Base-by-base conservation (phyloP, 2,888 invertebrate species). In the Tortricodes alternella region DNA sequence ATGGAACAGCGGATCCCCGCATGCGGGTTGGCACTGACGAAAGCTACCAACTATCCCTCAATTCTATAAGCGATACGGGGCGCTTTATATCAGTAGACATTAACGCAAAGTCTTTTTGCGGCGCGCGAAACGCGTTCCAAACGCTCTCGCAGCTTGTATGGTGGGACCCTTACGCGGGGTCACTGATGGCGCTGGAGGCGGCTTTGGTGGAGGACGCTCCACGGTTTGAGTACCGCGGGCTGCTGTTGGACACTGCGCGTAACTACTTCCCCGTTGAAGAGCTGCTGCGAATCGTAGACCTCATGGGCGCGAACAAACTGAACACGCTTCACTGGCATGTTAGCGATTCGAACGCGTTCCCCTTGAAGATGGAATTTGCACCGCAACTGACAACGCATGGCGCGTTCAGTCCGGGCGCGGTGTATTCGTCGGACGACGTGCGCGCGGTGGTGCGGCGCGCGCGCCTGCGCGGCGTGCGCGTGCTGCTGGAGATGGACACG, bases 241-340 rank as follows among this genome's bases (percentile, higher is more conserved):
- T 98, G 8, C 93, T 98, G 88, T 80, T 99, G 51, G 98, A 98
- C 75, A 97, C 98, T 0, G 95, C 97, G 0, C 91, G 97, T 5
- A 97, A 97, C 78, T 98, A 93, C 78, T 94, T 98, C 70, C 93
- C 96, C 0, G 86, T 96, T 8, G 91, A 91, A 23, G 92, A 94
- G 53, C 87, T 96, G 39, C 92, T 94, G 68, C 90, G 93, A 5
- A 94, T 95, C 13, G 84, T 98, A 70, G 94, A 96, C 53, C 97
- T 94, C 2, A 98, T 98, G 98, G 94, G 95, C 0, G 93, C 95
- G 59, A 94, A 94, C 61, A 98, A 98, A 85, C 84, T 98, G 48
- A 98, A 98, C 81, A 96, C 96, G 0, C 95, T 98, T 73, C 98
- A 98, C 76, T 98, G 98, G 98, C 96, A 96, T 69, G 91, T 95